Evolutionary conservation across 2,797 vertebrate genomes (phyloP), one percentile per base, ranked within the genome.

Genomic region (Phylloscopus collybita): DNA sequence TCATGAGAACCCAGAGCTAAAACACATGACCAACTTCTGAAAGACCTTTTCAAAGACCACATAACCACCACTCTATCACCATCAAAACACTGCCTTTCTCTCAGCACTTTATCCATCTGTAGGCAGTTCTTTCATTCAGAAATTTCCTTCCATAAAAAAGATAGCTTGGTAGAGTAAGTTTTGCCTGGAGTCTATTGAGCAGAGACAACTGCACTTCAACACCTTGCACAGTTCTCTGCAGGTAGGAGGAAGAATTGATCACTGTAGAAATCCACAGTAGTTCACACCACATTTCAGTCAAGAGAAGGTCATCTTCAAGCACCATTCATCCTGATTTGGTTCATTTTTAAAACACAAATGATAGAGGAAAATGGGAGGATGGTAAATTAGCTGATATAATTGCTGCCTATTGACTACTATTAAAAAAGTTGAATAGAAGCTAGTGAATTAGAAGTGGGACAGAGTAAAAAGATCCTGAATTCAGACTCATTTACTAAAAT

Each of bases 21-120:
- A 56, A 74, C 49, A 49, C 0, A 0, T 16, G 12, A 83, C 27
- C 16, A 44, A 0, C 44, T 60, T 86, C 22, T 54, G 17, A 74
- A 75, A 78, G 54, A 57, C 15, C 6, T 65, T 74, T 73, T 40
- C 25, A 64, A 82, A 91, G 29, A 54, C 18, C 11, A 10, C 3
- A 1, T n/a, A 85, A 57, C 29, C 40, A 59, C 30, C 27, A 42
- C 26, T 10, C 10, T 32, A 13, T 32, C 34, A 30, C 32, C 51
- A 56, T 32, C 38, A 60, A 50, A 84, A 38, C 49, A 25, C 7
- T 56, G 17, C 11, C n/a, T 85, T 92, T 76, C 29, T 53, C 38
- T 78, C 36, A 78, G 44, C 27, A 44, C 36, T 88, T 80, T 30
- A 47, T 40, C 60, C 29, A 42, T 20, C 32, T 45, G 10, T 38